Percentiles rank a stretch among this genome's conserved stretches.
These are phyloP conservation scores for Hormiphora californensis DNA, from an alignment of 37 sponge, comb jelly and placozoan genomes.

Conservation along the genomic window DNA sequence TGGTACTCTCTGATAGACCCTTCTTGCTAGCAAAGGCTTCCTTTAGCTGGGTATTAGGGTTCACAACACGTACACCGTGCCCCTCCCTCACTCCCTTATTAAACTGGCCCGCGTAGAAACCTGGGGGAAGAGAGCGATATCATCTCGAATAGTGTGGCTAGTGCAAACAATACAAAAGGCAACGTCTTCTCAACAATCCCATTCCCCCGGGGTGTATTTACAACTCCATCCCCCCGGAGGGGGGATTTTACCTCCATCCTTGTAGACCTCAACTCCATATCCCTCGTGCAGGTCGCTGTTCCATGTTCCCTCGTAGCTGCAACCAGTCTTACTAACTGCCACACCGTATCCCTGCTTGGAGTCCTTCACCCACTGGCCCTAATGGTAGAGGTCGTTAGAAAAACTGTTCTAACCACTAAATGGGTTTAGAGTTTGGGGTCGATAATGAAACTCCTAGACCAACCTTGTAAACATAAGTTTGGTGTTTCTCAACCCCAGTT, in stretches of 20 bases:
- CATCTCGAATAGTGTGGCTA: background rate
- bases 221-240: no score
- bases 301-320: slow-evolving; percentile 50
- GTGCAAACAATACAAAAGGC: no score
- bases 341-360: slow-evolving; percentile 46
- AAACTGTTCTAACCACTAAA: no score
- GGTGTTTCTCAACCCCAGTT: slow-evolving; percentile 40
- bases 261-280: slow-evolving; percentile 41
- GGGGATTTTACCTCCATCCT: slow-evolving; percentile 35
- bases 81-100: slow-evolving; percentile 14
- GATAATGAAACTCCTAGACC: no score
- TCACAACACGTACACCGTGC: slow-evolving; percentile 36
- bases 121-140: background rate
- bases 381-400: background rate
- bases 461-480: slow-evolving; percentile 12
- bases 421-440: no score
- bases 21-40: slow-evolving; percentile 9
- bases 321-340: background rate
- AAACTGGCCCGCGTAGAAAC: slow-evolving; percentile 41
- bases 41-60: background rate
- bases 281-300: background rate
- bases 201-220: no score
- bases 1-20: background rate
- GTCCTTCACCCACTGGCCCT: slow-evolving; percentile 55
- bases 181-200: no score